Conservation (phyloP, 2,888 invertebrate species). For the Anarsia innoxiella region DNA sequence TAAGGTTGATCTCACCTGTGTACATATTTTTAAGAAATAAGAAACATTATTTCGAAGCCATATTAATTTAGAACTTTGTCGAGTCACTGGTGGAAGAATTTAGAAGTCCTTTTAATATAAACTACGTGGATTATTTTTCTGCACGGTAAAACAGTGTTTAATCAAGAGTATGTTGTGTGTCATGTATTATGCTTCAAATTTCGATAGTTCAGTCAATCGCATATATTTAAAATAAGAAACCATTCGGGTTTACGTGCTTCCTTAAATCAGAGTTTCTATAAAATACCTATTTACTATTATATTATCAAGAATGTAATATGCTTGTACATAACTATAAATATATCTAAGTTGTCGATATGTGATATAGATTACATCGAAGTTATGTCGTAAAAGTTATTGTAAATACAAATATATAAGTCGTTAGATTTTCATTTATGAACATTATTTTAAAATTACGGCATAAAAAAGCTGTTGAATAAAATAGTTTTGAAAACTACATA, state of each 20-base stretch:
- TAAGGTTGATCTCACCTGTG: conserved; percentile 71
- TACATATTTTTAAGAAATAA: conserved; percentile 48
- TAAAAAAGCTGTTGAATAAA: conserved; percentile 54
- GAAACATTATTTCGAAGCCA: conserved; percentile 30
- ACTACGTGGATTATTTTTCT: too few species aligned
- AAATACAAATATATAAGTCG: conserved; percentile 37
- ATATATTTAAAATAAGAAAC: too few species aligned
- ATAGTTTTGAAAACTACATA: conserved; percentile 27
- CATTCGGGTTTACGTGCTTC: too few species aligned
- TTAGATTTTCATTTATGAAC: conserved; percentile 28
- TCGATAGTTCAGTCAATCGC: too few species aligned
- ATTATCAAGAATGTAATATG: conserved; percentile 18
- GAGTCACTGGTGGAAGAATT: too few species aligned
- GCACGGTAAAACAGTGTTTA: too few species aligned
- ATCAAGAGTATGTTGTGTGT: too few species aligned
- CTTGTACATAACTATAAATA: too few species aligned
- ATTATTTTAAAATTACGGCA: conserved; percentile 38
- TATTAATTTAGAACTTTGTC: conserved; percentile 14
- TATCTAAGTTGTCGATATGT: conserved; percentile 51
- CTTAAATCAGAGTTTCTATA: not conserved
- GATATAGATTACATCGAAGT: conserved; percentile 66
- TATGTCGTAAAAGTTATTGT: conserved; percentile 55
- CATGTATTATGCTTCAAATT: too few species aligned
- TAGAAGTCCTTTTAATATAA: too few species aligned
- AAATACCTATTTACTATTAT: not conserved